Conservation (phyloP, 2,888 invertebrate genomes). For the Lasioglossum figueresi region DNA sequence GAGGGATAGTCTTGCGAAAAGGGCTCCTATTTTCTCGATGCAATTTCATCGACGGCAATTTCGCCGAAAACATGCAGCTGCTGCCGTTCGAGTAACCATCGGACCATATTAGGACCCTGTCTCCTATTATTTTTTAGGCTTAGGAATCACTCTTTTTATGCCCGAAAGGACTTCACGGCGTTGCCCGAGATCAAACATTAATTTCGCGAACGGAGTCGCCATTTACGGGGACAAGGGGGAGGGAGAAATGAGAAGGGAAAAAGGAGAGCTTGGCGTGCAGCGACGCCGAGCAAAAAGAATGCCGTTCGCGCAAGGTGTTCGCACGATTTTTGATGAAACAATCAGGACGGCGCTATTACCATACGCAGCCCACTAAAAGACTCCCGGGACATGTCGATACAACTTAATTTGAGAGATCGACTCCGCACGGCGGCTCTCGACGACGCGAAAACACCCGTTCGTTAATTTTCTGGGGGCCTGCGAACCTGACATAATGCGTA, state of each 20-base stretch:
- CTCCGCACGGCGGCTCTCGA: neutral
- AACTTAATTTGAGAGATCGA: slow-evolving; percentile 35
- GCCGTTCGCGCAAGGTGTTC: slow-evolving; percentile 59
- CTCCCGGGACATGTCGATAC: slow-evolving; percentile 19
- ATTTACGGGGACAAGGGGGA: slow-evolving; percentile 38
- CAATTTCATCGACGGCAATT: slow-evolving; percentile 74
- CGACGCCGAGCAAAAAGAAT: slow-evolving; percentile 28
- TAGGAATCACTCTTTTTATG: slow-evolving; percentile 44
- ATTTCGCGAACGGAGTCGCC: slow-evolving; percentile 63
- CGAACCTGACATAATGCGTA: neutral
- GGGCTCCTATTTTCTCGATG: slow-evolving; percentile 55
- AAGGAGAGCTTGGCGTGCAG: slow-evolving; percentile 18
- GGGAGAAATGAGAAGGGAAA: neutral
- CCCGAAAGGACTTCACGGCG: slow-evolving; percentile 56
- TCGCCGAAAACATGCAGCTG: slow-evolving; percentile 75
- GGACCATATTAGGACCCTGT: slow-evolving; percentile 56
- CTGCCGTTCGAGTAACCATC: slow-evolving; percentile 57
- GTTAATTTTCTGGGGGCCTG: neutral
- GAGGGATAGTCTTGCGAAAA: slow-evolving; percentile 44
- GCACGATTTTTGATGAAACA: slow-evolving; percentile 58
- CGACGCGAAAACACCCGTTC: neutral
- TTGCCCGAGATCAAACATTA: slow-evolving; percentile 69
- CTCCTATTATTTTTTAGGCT: slow-evolving; percentile 56
- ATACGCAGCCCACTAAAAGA: slow-evolving; percentile 35
- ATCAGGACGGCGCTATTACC: slow-evolving; percentile 55